Evolutionary conservation across 2,888 invertebrate genomes (phyloP).

Genomic region (Clitarchus hookeri): DNA sequence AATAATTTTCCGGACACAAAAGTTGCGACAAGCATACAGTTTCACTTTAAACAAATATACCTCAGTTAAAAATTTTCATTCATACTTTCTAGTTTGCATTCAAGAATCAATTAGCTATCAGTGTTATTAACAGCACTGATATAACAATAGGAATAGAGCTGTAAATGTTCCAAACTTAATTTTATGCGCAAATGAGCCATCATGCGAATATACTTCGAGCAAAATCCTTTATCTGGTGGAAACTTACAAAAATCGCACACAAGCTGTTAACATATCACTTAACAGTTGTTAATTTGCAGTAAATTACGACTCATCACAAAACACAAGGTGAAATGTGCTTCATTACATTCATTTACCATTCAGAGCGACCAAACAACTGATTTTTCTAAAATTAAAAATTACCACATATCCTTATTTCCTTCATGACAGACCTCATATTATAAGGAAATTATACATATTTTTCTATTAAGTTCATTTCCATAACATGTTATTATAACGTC

Average conservation of each 20-base stretch:
- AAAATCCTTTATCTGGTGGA: neutral
- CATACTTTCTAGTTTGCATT: neutral
- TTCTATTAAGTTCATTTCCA: neutral
- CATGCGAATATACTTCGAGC: neutral
- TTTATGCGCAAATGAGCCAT: neutral
- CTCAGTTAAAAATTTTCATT: neutral
- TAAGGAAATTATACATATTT: neutral
- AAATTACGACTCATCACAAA: neutral
- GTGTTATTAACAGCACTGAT: slow-evolving; percentile 23
- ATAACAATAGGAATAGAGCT: slow-evolving; percentile 39
- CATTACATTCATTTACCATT: neutral
- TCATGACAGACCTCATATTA: neutral
- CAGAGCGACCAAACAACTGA: neutral
- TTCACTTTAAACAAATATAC: neutral
- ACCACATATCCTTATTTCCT: neutral
- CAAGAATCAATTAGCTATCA: neutral
- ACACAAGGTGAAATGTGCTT: neutral
- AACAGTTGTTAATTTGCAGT: neutral
- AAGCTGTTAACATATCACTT: neutral
- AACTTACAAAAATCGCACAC: neutral
- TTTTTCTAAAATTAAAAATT: neutral
- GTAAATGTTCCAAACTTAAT: slow-evolving; percentile 15
- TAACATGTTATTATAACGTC: neutral
- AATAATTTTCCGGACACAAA: slow-evolving; percentile 21
- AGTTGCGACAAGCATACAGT: neutral